Evolutionary conservation across 2,888 invertebrate species (phyloP).

Genomic region (Mythimna impura): DNA sequence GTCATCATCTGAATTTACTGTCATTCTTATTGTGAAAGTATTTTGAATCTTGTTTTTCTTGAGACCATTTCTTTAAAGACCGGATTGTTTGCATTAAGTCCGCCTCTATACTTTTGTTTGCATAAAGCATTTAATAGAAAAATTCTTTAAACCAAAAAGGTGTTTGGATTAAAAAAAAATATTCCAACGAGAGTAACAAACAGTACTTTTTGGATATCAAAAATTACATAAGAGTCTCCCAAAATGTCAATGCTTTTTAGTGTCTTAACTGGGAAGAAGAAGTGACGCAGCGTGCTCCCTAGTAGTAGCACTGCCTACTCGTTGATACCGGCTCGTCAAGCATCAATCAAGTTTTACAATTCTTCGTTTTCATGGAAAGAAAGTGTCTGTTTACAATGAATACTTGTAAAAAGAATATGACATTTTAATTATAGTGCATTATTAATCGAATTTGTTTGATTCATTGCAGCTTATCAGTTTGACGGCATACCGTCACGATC

Average conservation of each 20-base stretch:
- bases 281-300: too few relatives aligned
- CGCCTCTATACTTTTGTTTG: too few relatives aligned
- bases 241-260: too few relatives aligned
- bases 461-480: constrained; percentile 13
- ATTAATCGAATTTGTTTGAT: constrained; percentile 11
- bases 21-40: constrained; percentile 17
- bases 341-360: not conserved
- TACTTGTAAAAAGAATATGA: too few relatives aligned
- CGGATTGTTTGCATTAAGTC: not conserved
- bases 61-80: constrained; percentile 4
- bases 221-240: too few relatives aligned
- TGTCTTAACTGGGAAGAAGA: too few relatives aligned
- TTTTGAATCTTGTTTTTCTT: constrained; percentile 12
- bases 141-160: not conserved
- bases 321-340: too few relatives aligned
- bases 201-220: too few relatives aligned
- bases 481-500: not conserved
- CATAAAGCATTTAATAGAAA: too few relatives aligned
- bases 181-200: too few relatives aligned
- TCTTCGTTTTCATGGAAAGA: not conserved
- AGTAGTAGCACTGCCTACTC: too few relatives aligned
- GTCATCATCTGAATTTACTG: constrained; percentile 52
- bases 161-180: not conserved
- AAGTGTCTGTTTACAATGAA: not conserved
- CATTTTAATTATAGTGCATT: constrained; percentile 4